Percentiles rank a stretch among this genome's conserved stretches.
These are phyloP conservation scores for Drosophila takahashii DNA, from an alignment of 1,140 invertebrate genomes.

Conservation along the genomic window DNA sequence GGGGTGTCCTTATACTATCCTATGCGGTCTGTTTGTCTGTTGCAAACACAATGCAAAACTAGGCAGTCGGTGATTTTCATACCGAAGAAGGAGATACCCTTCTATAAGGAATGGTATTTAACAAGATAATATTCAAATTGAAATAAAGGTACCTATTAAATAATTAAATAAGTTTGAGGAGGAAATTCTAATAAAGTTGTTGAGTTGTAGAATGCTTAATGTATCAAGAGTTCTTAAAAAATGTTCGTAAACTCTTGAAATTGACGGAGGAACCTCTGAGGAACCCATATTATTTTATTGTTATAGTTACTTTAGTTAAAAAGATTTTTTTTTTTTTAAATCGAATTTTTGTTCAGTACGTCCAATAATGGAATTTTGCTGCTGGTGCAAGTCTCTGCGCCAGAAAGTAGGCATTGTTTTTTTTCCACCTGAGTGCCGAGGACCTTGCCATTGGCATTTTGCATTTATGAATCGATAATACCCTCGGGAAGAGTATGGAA, in stretches of 20 bases:
- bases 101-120: no score
- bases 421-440: not conserved
- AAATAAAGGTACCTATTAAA: no score
- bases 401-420: not conserved
- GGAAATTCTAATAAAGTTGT: no score
- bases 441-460: not conserved
- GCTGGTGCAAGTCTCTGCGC: not conserved
- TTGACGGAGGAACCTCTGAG: no score
- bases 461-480: not conserved
- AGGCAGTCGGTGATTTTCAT: not conserved
- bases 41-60: constrained; percentile 52
- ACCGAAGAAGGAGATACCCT: constrained; percentile 7
- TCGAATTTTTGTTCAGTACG: not conserved
- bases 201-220: no score
- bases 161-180: no score
- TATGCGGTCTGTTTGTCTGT: constrained; percentile 38
- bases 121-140: no score
- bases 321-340: not conserved
- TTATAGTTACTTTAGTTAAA: no score
- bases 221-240: no score
- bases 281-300: no score
- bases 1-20: constrained; percentile 19
- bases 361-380: no score
- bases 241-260: no score
- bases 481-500: not conserved